Conservation (phyloP, 1,140 invertebrate genomes). For the Akabosia matsudoensis region DNA sequence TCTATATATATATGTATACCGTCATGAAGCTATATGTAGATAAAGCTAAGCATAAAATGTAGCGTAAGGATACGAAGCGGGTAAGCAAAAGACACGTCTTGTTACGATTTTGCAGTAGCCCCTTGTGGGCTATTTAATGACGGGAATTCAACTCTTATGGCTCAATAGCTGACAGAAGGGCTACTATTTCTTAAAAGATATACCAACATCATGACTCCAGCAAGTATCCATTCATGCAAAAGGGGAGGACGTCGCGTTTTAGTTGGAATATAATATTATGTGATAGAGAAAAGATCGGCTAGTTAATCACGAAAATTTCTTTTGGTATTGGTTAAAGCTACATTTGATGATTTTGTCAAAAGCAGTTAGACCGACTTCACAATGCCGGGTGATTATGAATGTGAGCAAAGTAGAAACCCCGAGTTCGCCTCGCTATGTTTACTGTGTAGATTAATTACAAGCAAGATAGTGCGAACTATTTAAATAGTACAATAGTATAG, state of each 20-base stretch:
- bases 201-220: background rate
- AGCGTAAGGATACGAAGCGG: background rate
- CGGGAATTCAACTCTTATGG: conserved; percentile 28
- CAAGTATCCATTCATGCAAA: background rate
- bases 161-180: background rate
- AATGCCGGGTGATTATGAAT: too few species aligned
- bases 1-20: background rate
- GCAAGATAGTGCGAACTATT: too few species aligned
- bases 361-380: too few species aligned
- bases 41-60: background rate
- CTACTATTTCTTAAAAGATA: background rate
- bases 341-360: too few species aligned
- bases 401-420: too few species aligned
- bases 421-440: too few species aligned
- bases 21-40: background rate
- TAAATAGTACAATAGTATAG: too few species aligned
- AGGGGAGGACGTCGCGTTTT: background rate
- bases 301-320: too few species aligned
- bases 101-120: conserved; percentile 39
- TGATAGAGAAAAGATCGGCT: background rate
- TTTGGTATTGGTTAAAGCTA: too few species aligned
- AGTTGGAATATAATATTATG: background rate
- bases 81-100: background rate
- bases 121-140: conserved; percentile 45
- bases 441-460: too few species aligned